Conservation (phyloP, 1,140 invertebrate species). For the Brachionus paranguensis region DNA sequence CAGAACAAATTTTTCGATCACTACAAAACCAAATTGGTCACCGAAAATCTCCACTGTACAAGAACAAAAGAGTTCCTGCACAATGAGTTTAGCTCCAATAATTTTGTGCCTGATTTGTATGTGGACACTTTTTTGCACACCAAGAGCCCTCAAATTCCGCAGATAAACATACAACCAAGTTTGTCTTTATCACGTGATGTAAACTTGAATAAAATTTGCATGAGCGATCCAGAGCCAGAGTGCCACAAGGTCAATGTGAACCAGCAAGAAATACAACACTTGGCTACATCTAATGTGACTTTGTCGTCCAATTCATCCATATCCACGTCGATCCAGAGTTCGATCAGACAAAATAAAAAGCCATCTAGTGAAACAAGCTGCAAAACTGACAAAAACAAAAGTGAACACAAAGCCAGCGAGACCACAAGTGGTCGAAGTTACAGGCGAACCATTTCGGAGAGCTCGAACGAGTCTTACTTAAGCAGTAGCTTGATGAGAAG, state of each 20-base stretch:
- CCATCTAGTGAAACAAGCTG: too few species aligned
- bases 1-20: constrained; percentile 12
- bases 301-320: constrained; percentile 18
- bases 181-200: neutral
- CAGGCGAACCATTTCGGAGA: constrained; percentile 29
- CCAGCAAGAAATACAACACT: neutral
- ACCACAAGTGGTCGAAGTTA: neutral
- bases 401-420: neutral
- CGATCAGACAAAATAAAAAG: neutral
- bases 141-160: neutral
- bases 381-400: neutral
- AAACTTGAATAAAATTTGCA: neutral
- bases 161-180: constrained; percentile 7
- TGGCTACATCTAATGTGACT: constrained; percentile 30
- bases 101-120: neutral
- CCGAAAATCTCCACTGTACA: neutral
- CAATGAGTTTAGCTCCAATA: neutral
- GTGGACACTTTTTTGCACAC: neutral
- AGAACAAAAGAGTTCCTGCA: neutral
- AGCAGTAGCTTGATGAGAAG: neutral
- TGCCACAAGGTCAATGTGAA: neutral
- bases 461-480: constrained; percentile 6
- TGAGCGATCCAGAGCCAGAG: neutral
- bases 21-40: constrained; percentile 12
- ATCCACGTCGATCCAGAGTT: neutral